Conservation (phyloP, 2,888 invertebrate species). For the Metellina segmentata region DNA sequence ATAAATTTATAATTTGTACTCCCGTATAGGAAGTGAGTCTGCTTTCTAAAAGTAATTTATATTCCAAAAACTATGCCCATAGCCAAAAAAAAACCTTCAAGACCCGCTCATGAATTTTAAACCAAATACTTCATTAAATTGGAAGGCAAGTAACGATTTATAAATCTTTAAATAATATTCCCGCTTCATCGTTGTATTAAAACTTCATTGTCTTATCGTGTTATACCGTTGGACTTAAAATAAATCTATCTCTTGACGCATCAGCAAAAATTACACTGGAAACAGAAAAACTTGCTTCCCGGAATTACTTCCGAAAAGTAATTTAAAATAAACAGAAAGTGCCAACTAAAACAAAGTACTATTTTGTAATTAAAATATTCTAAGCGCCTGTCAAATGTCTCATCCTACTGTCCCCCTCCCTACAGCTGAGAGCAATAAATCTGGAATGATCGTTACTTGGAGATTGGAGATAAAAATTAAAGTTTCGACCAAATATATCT, state of each 20-base stretch:
- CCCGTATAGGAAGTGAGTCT: no score
- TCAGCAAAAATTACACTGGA: constrained; percentile 2
- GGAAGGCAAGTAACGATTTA: not conserved
- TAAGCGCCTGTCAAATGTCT: constrained; percentile 45
- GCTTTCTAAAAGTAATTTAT: no score
- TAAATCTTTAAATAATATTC: not conserved
- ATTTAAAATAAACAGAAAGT: constrained; percentile 38
- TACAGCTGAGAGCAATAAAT: constrained; percentile 49
- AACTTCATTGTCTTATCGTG: constrained; percentile 11
- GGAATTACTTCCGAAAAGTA: constrained; percentile 28
- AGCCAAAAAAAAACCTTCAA: no score
- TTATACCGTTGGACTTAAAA: not conserved
- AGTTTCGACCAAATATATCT: constrained; percentile 36
- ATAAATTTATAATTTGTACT: no score
- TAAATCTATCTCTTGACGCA: not conserved
- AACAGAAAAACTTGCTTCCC: not conserved
- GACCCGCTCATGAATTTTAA: no score
- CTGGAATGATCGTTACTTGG: constrained; percentile 54
- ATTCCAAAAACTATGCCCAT: no score
- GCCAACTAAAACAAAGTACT: constrained; percentile 15
- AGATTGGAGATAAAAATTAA: constrained; percentile 51
- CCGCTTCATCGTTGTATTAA: not conserved
- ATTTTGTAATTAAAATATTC: constrained; percentile 59
- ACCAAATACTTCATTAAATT: not conserved
- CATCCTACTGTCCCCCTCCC: not conserved